Percentiles rank a stretch among this genome's conserved stretches.
Evolutionary conservation across 2,888 invertebrate genomes (phyloP).

Genomic region (Chloroclystis v-ata): DNA sequence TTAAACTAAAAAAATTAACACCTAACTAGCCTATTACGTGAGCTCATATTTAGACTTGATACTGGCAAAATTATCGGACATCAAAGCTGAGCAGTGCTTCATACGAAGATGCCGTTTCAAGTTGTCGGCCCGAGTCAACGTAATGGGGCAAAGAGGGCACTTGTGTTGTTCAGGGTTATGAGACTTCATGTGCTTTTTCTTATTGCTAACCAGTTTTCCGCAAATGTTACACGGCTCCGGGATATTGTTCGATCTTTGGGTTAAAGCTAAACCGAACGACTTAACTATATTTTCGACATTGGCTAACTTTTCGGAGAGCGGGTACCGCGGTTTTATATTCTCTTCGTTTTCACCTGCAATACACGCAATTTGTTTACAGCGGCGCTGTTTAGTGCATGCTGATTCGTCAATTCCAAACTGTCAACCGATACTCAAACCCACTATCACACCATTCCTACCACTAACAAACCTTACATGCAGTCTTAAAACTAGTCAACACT

Average conservation of each 20-base stretch:
- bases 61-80: constrained; percentile 58
- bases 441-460: constrained; percentile 32
- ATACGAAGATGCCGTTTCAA: constrained; percentile 81
- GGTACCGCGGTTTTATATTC: constrained; percentile 65
- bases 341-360: constrained; percentile 75
- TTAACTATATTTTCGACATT: constrained; percentile 64
- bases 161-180: constrained; percentile 81
- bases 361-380: constrained; percentile 56
- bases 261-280: constrained; percentile 55
- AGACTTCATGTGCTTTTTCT: constrained; percentile 83
- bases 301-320: constrained; percentile 53
- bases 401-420: constrained; percentile 32
- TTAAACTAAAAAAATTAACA: constrained; percentile 2
- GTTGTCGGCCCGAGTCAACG: constrained; percentile 82
- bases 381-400: constrained; percentile 41
- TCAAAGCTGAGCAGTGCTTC: constrained; percentile 75
- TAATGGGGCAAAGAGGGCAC: constrained; percentile 80
- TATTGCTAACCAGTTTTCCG: constrained; percentile 81
- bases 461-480: constrained; percentile 45
- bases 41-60: constrained; percentile 58
- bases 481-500: constrained; percentile 29
- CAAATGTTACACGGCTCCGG: constrained; percentile 80
- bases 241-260: constrained; percentile 48
- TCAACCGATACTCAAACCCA: constrained; percentile 29
- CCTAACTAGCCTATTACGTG: constrained; percentile 28